These are phyloP conservation scores for Phalacrocorax aristotelis DNA, from an alignment of 2,113 vertebrate genomes.

Conservation along the genomic window DNA sequence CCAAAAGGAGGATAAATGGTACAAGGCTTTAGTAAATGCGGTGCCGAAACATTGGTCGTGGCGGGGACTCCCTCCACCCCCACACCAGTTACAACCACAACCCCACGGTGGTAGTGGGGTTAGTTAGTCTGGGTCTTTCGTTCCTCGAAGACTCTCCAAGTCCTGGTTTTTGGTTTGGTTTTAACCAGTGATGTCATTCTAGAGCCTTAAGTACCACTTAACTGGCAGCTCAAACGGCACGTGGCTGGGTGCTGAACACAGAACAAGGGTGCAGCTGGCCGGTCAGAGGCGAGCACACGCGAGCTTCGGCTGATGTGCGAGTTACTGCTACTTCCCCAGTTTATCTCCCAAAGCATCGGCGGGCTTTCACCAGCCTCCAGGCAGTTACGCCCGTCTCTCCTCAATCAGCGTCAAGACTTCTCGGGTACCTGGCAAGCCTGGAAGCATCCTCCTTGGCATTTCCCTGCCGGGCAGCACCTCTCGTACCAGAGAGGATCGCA, in stretches of 20 bases:
- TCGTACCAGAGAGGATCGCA: neutral
- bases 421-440: neutral
- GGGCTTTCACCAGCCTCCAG: neutral
- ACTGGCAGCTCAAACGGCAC: too few relatives aligned
- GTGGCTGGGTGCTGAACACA: neutral
- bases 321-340: too few relatives aligned
- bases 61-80: neutral
- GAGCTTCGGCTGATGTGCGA: too few relatives aligned
- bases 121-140: too few relatives aligned
- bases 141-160: neutral
- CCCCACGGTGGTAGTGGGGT: accelerated
- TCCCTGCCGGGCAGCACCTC: neutral
- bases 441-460: neutral
- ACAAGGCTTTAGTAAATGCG: accelerated
- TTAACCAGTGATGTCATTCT: too few relatives aligned
- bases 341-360: neutral
- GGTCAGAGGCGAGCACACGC: too few relatives aligned
- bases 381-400: neutral
- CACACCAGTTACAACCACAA: neutral
- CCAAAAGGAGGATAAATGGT: accelerated
- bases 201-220: neutral
- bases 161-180: neutral
- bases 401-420: neutral
- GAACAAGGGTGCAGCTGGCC: neutral
- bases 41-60: neutral